phyloP scores from a whole-genome alignment of 2,797 vertebrate genomes.

The Poecilia picta region DNA sequence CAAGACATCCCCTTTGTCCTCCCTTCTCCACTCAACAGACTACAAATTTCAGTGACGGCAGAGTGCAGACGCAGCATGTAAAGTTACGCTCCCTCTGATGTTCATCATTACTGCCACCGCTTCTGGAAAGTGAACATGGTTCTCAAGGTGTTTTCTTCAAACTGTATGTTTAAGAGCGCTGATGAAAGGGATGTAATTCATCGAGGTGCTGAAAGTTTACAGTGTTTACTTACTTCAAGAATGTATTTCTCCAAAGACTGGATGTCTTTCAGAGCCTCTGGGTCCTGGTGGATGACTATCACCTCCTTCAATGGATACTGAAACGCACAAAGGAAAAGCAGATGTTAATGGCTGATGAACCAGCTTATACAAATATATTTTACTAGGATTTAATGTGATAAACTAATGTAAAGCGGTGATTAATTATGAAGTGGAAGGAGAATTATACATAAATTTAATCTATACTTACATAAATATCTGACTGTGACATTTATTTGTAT shows the following conservation, averaged over 20 bases:
- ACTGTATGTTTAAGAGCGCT: conserved; percentile 5
- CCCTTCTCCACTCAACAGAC: conserved; percentile 16
- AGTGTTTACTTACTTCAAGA: conserved; percentile 86
- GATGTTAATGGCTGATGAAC: background rate
- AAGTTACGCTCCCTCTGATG: conserved; percentile 15
- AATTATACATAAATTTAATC: background rate
- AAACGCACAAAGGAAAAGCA: conserved; percentile 35
- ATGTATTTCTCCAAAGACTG: conserved; percentile 94
- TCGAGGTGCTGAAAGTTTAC: background rate
- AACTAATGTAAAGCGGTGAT: background rate
- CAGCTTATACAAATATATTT: background rate
- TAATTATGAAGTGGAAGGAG: background rate
- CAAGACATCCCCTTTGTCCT: conserved; percentile 12
- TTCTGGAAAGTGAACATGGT: conserved; percentile 23
- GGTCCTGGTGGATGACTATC: conserved; percentile 94
- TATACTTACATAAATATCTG: background rate
- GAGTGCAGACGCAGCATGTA: conserved; percentile 8
- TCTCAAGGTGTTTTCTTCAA: conserved; percentile 20
- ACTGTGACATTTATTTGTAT: background rate
- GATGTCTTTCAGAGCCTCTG: conserved; percentile 89
- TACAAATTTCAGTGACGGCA: conserved; percentile 34
- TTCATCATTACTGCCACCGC: conserved; percentile 16
- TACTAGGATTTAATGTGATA: background rate
- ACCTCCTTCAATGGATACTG: conserved; percentile 98
- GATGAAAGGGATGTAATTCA: conserved; percentile 11